Evolutionary conservation across 2,888 invertebrate species (phyloP).

Genomic region (Heliothis peltigera): DNA sequence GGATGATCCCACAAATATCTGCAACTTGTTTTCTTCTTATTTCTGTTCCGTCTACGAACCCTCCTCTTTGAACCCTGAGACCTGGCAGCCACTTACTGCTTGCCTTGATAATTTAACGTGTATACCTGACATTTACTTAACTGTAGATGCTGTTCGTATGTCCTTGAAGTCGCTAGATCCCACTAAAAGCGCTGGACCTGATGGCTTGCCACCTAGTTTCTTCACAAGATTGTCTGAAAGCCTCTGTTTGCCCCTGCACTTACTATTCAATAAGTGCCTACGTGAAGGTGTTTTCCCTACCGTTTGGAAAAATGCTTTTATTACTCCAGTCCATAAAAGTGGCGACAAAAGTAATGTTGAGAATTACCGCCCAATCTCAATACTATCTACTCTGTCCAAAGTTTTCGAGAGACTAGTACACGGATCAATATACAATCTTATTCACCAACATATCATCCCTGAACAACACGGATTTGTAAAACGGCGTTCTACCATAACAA

Average conservation of each 20-base stretch:
- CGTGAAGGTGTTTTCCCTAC: background rate
- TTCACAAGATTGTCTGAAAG: background rate
- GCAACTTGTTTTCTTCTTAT: too few species aligned
- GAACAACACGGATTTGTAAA: constrained; percentile 12
- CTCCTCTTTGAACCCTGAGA: background rate
- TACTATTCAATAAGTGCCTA: constrained; percentile 4
- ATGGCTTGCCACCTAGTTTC: background rate
- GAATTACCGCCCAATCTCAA: too few species aligned
- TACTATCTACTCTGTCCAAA: background rate
- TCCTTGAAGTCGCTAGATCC: background rate
- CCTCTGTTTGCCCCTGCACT: background rate
- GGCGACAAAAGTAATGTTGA: too few species aligned
- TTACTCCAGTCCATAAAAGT: too few species aligned
- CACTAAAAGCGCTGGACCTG: background rate
- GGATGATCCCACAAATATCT: too few species aligned
- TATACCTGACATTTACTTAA: constrained; percentile 3
- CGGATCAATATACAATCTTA: background rate
- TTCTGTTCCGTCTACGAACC: too few species aligned
- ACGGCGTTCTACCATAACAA: constrained; percentile 2
- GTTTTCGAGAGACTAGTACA: background rate
- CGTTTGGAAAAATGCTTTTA: background rate
- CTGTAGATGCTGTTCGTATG: background rate
- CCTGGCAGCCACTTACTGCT: background rate
- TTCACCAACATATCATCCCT: constrained; percentile 1
- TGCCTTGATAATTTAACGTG: background rate